A percentile compares a stretch with the other conserved stretches of the same genome.
These are phyloP conservation scores for Ibidorhyncha struthersii DNA, from an alignment of 2,113 vertebrate species.

Conservation along the genomic window DNA sequence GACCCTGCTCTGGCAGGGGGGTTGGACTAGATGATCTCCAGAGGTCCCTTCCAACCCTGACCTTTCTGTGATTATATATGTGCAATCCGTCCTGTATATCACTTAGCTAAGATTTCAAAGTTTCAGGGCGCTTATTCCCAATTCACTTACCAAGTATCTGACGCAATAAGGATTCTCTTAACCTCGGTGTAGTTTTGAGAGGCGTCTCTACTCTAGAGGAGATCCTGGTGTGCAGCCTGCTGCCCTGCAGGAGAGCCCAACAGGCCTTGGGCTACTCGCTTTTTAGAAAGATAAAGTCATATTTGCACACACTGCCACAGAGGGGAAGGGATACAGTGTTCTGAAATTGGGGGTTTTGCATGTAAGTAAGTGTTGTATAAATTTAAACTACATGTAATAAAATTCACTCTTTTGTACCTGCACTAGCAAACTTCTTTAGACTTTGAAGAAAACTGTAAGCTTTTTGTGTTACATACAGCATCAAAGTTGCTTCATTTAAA, in stretches of 20 bases:
- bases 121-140: too few species aligned
- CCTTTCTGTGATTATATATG: too few species aligned
- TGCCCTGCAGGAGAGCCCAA: background rate
- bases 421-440: background rate
- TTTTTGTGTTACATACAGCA: background rate
- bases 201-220: too few species aligned
- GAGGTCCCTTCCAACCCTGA: too few species aligned
- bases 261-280: background rate
- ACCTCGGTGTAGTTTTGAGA: too few species aligned
- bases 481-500: background rate
- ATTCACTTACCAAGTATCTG: too few species aligned
- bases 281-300: background rate
- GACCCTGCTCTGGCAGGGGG: too few species aligned
- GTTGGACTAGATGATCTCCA: too few species aligned
- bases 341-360: background rate
- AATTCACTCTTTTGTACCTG: constrained; percentile 11
- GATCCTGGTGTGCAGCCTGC: background rate
- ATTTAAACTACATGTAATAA: constrained; percentile 37
- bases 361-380: background rate
- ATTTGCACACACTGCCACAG: background rate
- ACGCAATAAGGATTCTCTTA: too few species aligned
- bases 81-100: too few species aligned
- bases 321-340: background rate
- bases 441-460: background rate
- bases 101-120: too few species aligned